These are phyloP conservation scores for Silurus asotus DNA, from an alignment of 2,113 vertebrate species.

Conservation along the genomic window DNA sequence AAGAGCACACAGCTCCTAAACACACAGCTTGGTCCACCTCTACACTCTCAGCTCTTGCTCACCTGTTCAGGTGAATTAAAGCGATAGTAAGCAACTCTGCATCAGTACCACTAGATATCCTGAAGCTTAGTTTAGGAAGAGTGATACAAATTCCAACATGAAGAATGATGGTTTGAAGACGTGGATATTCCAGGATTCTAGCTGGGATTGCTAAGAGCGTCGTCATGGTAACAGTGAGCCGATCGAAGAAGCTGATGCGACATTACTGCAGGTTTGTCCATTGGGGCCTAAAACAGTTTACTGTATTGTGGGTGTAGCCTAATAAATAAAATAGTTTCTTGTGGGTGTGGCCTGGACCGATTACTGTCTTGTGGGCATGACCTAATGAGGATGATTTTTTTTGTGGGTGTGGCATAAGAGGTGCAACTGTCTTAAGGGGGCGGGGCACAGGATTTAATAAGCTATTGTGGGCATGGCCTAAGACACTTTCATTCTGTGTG, in stretches of 20 bases:
- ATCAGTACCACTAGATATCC: not conserved
- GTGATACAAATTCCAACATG: too few relatives aligned
- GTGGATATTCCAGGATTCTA: not conserved
- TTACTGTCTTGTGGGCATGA: not conserved
- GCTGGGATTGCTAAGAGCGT: not conserved
- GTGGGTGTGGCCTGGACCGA: not conserved
- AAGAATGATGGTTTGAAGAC: too few relatives aligned
- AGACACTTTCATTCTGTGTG: too few relatives aligned
- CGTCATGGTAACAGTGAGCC: not conserved
- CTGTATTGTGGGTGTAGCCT: too few relatives aligned
- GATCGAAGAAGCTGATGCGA: not conserved
- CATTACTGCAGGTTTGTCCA: not conserved
- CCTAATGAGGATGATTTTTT: not conserved
- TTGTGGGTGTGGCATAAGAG: not conserved
- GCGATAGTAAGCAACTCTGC: not conserved
- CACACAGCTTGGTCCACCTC: not conserved
- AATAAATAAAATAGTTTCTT: not conserved
- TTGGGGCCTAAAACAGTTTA: too few relatives aligned
- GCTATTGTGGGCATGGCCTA: not conserved
- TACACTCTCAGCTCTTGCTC: not conserved
- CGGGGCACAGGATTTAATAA: too few relatives aligned
- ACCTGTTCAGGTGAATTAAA: not conserved
- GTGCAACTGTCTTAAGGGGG: not conserved
- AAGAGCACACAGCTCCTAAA: not conserved
- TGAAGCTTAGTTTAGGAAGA: not conserved